These are phyloP conservation scores for Anastrepha obliqua DNA, from an alignment of 1,140 invertebrate genomes.

Conservation along the genomic window DNA sequence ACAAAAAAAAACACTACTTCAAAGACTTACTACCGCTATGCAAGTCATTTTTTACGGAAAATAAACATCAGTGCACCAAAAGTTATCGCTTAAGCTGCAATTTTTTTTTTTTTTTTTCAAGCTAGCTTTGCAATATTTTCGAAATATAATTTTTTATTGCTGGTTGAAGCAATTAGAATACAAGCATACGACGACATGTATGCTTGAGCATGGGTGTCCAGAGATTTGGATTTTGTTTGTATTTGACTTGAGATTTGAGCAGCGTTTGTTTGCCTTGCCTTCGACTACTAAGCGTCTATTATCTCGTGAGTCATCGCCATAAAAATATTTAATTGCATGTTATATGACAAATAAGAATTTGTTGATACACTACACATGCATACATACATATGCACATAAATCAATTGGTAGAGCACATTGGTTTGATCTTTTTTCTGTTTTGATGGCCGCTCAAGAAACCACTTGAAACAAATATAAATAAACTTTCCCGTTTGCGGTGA, in stretches of 20 bases:
- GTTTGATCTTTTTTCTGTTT: no score
- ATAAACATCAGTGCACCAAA: background rate
- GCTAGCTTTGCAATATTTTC: background rate
- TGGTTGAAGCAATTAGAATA: background rate
- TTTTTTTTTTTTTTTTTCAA: background rate
- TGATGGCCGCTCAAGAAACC: background rate
- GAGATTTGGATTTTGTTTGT: background rate
- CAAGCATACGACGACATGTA: background rate
- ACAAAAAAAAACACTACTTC: background rate
- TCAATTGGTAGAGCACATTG: no score
- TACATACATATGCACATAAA: background rate
- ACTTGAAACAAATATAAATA: background rate
- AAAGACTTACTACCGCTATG: background rate
- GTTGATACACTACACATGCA: background rate
- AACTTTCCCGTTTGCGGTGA: background rate
- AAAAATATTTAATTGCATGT: slow-evolving; percentile 17
- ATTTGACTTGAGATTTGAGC: background rate
- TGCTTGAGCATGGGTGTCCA: background rate
- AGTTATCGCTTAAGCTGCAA: background rate
- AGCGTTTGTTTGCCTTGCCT: background rate
- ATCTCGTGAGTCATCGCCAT: background rate
- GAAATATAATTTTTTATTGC: background rate
- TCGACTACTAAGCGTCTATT: background rate
- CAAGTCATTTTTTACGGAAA: background rate
- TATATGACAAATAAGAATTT: slow-evolving; percentile 21